Evolutionary conservation across 2,888 invertebrate genomes (phyloP).

Genomic region (Automeris io): DNA sequence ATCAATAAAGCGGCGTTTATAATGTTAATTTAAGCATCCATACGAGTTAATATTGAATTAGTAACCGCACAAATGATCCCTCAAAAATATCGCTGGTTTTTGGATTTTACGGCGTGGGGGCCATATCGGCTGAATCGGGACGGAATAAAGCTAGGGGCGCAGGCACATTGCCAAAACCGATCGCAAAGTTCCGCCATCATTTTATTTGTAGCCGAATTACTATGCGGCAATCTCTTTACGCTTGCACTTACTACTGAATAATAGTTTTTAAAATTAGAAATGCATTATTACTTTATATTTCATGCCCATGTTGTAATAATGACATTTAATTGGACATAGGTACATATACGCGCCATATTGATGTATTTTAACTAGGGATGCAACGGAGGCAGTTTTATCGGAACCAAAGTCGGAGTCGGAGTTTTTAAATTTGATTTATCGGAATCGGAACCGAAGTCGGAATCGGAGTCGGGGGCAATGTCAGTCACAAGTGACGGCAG

Average conservation of each 20-base stretch:
- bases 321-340: too few relatives aligned
- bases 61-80: slow-evolving; percentile 23
- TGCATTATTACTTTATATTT: too few relatives aligned
- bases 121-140: slow-evolving; percentile 21
- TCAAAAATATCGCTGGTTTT: slow-evolving; percentile 31
- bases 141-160: slow-evolving; percentile 14
- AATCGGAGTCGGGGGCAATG: too few relatives aligned
- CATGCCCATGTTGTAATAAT: too few relatives aligned
- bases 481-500: too few relatives aligned
- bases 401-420: too few relatives aligned
- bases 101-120: slow-evolving; percentile 30
- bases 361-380: too few relatives aligned
- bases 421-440: too few relatives aligned
- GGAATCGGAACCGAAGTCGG: too few relatives aligned
- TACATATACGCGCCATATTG: too few relatives aligned
- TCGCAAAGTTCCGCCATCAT: slow-evolving; percentile 40
- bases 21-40: slow-evolving; percentile 6
- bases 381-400: too few relatives aligned
- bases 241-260: slow-evolving; percentile 31
- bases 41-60: slow-evolving; percentile 5
- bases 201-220: slow-evolving; percentile 53
- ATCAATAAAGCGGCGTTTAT: slow-evolving; percentile 5
- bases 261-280: slow-evolving; percentile 14
- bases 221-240: slow-evolving; percentile 39
- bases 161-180: slow-evolving; percentile 55